Evolutionary conservation across 2,797 vertebrate species (phyloP).

Genomic region (Chiropotes sagulatus): DNA sequence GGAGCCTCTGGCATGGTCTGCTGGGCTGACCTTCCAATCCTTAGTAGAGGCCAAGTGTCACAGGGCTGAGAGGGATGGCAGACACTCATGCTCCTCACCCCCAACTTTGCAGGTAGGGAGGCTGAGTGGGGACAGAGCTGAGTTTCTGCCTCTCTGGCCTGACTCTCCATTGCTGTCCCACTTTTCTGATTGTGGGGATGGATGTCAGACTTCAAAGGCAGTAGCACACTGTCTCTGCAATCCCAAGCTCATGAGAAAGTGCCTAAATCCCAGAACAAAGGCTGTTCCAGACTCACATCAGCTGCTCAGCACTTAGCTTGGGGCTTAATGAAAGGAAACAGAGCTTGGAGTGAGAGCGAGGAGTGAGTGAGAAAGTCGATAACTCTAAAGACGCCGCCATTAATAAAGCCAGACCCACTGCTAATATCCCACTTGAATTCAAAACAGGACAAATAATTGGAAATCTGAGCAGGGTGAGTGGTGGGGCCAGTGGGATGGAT

Average conservation of each 20-base stretch:
- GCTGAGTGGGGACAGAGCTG: not conserved
- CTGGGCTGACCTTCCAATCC: not conserved
- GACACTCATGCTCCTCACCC: not conserved
- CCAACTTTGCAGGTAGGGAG: not conserved
- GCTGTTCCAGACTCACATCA: slow-evolving; percentile 57
- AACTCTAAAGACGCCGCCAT: slow-evolving; percentile 67
- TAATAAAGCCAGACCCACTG: slow-evolving; percentile 64
- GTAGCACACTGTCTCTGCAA: not conserved
- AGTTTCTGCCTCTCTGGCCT: not conserved
- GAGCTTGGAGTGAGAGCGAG: slow-evolving; percentile 55
- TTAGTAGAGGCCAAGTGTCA: not conserved
- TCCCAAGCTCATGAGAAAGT: slow-evolving; percentile 61
- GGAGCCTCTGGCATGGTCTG: not conserved
- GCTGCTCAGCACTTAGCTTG: slow-evolving; percentile 74
- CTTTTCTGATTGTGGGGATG: slow-evolving; percentile 58
- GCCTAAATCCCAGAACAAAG: slow-evolving; percentile 70
- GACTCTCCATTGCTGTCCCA: not conserved
- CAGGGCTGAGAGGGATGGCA: not conserved
- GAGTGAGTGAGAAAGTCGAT: slow-evolving; percentile 67
- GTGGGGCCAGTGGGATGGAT: slow-evolving; percentile 40
- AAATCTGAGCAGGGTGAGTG: slow-evolving; percentile 72
- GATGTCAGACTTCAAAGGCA: slow-evolving; percentile 77
- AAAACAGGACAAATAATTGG: slow-evolving; percentile 80
- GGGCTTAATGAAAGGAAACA: slow-evolving; percentile 77
- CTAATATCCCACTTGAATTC: slow-evolving; percentile 76